Evolutionary conservation across 2,113 vertebrate species (phyloP).

Genomic region (Lagopus muta): DNA sequence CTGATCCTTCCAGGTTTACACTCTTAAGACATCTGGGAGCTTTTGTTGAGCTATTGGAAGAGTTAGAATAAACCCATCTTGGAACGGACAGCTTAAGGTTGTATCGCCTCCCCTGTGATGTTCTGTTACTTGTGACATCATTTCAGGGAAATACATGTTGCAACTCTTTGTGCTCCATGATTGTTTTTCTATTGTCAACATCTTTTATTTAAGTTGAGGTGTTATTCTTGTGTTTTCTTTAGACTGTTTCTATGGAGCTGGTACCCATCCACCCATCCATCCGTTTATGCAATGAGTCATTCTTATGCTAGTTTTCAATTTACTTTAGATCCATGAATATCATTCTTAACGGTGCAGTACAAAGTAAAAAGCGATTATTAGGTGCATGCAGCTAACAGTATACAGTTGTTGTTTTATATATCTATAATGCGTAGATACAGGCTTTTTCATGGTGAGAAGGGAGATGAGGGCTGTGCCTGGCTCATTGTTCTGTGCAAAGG

Average conservation of each 20-base stretch:
- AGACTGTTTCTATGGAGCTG: not conserved
- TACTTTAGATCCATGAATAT: not conserved
- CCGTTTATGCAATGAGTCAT: not conserved
- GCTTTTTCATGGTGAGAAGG: not conserved
- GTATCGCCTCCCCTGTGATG: not conserved
- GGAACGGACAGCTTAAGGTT: not conserved
- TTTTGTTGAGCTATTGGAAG: not conserved
- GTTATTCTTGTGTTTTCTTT: not conserved
- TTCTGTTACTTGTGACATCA: not conserved
- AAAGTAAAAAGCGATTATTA: not conserved
- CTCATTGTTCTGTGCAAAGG: not conserved
- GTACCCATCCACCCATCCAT: not conserved
- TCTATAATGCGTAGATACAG: not conserved
- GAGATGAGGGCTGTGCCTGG: not conserved
- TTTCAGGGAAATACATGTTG: not conserved
- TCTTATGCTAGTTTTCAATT: not conserved
- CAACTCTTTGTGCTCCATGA: not conserved
- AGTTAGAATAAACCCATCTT: too few species aligned
- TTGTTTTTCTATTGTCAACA: rapidly evolving
- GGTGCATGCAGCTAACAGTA: not conserved
- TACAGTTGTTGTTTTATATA: not conserved
- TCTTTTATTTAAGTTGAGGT: not conserved
- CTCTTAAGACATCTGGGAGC: not conserved
- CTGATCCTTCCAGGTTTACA: not conserved
- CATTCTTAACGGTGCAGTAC: not conserved